These are phyloP conservation scores for Datnioides undecimradiatus DNA, from an alignment of 2,113 vertebrate genomes.

Conservation along the genomic window DNA sequence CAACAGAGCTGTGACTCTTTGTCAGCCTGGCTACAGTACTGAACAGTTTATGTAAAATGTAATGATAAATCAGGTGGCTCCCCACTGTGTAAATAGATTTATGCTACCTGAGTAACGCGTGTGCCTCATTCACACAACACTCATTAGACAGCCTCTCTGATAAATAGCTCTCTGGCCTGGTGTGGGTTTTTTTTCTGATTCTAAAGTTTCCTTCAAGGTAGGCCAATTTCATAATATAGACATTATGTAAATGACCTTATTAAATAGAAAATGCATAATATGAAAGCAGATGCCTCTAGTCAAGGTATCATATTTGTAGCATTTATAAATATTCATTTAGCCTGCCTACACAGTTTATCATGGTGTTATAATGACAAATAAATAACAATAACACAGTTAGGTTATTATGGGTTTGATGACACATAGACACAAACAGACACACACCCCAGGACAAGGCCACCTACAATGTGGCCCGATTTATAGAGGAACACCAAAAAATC, in stretches of 20 bases:
- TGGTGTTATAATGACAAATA: conserved; percentile 80
- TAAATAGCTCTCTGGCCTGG: conserved; percentile 59
- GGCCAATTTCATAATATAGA: conserved; percentile 89
- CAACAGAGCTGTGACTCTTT: too few relatives aligned
- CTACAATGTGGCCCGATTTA: too few relatives aligned
- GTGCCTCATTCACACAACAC: conserved; percentile 33
- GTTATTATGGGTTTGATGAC: conserved; percentile 67
- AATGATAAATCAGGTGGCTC: too few relatives aligned
- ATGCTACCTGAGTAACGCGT: too few relatives aligned
- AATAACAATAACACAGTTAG: conserved; percentile 61
- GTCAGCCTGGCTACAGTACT: too few relatives aligned
- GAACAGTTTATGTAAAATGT: too few relatives aligned
- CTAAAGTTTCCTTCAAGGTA: conserved; percentile 89
- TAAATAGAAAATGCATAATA: conserved; percentile 85
- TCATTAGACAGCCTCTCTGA: conserved; percentile 80
- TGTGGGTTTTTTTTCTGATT: conserved; percentile 82
- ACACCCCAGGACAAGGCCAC: conserved; percentile 9
- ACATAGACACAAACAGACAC: conserved; percentile 23
- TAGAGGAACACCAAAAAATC: too few relatives aligned
- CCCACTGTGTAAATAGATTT: too few relatives aligned
- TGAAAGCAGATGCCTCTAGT: conserved; percentile 85
- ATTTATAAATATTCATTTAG: conserved; percentile 79
- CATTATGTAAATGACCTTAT: conserved; percentile 94
- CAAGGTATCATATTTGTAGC: conserved; percentile 87
- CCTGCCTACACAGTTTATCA: conserved; percentile 86